Evolutionary conservation across 2,113 vertebrate species (phyloP).

Genomic region (Peucedramus taeniatus): DNA sequence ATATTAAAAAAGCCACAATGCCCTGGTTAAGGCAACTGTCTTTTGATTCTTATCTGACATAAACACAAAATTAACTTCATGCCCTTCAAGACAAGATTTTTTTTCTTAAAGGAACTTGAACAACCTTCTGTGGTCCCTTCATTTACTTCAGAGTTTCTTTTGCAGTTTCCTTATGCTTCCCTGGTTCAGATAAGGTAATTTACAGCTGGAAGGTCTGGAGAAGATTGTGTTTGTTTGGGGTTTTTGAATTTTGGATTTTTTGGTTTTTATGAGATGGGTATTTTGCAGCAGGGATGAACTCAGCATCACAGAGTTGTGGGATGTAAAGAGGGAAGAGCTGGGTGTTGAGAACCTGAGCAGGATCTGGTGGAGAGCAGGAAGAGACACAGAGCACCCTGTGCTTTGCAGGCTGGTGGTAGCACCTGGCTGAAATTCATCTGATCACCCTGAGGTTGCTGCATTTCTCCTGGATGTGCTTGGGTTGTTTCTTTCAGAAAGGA

Average conservation of each 20-base stretch:
- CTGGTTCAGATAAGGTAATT: background rate
- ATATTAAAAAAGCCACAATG: background rate
- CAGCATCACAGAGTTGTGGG: background rate
- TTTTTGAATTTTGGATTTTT: background rate
- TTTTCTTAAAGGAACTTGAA: background rate
- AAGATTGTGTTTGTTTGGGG: background rate
- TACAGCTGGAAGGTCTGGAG: background rate
- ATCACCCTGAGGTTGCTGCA: background rate
- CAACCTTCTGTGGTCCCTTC: background rate
- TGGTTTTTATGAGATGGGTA: background rate
- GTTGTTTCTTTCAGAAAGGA: background rate
- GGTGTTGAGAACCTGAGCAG: background rate
- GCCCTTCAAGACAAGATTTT: background rate
- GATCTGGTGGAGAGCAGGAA: background rate
- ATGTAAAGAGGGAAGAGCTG: background rate
- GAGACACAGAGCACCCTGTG: background rate
- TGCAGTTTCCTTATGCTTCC: background rate
- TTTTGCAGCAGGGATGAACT: background rate
- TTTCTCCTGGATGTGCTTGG: background rate
- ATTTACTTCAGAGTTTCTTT: background rate
- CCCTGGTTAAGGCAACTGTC: background rate
- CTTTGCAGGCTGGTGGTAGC: background rate
- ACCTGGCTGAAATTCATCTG: background rate
- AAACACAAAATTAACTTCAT: background rate
- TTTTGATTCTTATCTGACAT: slow-evolving; percentile 11